phyloP scores from a whole-genome alignment of 2,797 vertebrate genomes.

The Muraenolepis orangiensis region DNA sequence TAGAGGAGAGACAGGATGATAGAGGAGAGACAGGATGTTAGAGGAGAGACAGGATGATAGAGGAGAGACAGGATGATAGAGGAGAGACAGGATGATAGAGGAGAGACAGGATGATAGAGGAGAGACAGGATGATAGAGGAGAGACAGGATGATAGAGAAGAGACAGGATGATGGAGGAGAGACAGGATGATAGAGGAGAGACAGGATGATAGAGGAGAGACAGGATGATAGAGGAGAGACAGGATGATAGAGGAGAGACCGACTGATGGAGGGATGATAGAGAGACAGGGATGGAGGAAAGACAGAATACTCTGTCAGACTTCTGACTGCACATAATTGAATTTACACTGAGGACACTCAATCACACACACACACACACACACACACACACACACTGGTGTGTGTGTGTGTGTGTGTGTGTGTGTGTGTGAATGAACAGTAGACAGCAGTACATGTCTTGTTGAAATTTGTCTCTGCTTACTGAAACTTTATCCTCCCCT shows the following conservation, averaged over 20 bases:
- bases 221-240: background rate
- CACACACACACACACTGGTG: slow-evolving; percentile 1
- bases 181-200: no score
- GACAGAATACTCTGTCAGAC: background rate
- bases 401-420: no score
- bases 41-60: no score
- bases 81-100: no score
- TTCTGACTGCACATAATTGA: background rate
- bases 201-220: background rate
- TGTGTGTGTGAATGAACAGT: background rate
- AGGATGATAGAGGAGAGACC: background rate
- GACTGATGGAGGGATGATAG: background rate
- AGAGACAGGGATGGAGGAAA: background rate
- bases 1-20: background rate
- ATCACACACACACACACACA: background rate
- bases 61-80: no score
- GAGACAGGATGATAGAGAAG: background rate
- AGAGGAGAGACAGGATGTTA: no score
- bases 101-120: no score
- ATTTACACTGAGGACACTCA: background rate
- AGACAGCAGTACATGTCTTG: slow-evolving; percentile 39
- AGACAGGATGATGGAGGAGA: no score
- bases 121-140: no score
- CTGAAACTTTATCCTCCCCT: slow-evolving; percentile 49
- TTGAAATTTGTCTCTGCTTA: slow-evolving; percentile 49